phyloP scores from a whole-genome alignment of 2,113 vertebrate species.

The Machaerirhynchus nigripectus region DNA sequence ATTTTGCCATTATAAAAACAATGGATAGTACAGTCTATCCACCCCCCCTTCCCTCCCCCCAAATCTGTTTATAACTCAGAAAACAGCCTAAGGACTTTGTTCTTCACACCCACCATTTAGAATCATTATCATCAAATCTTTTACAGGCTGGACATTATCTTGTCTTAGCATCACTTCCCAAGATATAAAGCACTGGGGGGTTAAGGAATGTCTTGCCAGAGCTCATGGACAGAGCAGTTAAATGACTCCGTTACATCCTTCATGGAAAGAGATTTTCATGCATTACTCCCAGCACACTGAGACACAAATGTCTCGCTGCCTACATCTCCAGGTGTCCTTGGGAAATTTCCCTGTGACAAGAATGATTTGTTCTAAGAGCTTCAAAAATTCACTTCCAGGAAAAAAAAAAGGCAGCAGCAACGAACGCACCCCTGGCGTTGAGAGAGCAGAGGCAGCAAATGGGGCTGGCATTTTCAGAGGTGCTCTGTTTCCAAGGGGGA shows the following conservation, averaged over 20 bases:
- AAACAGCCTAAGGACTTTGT: slow-evolving; percentile 13
- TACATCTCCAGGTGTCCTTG: slow-evolving; percentile 17
- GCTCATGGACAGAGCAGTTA: slow-evolving; percentile 15
- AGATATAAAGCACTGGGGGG: slow-evolving; percentile 38
- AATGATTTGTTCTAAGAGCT: background rate
- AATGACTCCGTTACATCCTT: background rate
- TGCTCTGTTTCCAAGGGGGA: background rate
- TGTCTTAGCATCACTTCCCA: slow-evolving; percentile 42
- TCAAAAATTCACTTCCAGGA: background rate
- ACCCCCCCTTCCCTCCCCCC: background rate
- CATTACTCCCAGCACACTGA: slow-evolving; percentile 11
- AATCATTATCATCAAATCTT: slow-evolving; percentile 34
- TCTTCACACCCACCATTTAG: slow-evolving; percentile 1
- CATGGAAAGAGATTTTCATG: slow-evolving; percentile 43
- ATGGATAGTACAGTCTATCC: background rate
- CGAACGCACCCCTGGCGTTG: background rate
- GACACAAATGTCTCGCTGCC: background rate
- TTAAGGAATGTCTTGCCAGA: slow-evolving; percentile 26
- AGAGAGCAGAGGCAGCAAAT: background rate
- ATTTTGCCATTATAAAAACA: background rate
- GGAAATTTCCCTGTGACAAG: background rate
- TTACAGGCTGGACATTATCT: slow-evolving; percentile 47
- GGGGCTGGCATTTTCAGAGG: background rate
- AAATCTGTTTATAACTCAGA: background rate
- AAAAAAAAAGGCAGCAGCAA: background rate